Conservation (phyloP, 2,113 vertebrate genomes). For the Dicrurus megarhynchus region DNA sequence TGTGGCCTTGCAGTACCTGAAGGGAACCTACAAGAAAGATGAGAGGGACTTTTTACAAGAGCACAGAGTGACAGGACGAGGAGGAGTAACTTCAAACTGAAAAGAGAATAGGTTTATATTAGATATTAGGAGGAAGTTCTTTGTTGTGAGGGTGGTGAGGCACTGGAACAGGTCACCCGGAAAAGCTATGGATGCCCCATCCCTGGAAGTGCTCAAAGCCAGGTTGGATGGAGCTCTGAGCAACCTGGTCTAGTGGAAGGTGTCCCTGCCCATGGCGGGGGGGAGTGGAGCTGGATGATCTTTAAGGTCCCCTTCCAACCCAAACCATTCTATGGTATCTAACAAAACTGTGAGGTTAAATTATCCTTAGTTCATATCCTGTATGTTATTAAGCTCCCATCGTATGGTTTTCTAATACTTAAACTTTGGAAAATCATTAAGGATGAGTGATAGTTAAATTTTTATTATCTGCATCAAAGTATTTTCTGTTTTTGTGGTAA, state of each 20-base stretch:
- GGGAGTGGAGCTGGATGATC: background rate
- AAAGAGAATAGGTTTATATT: background rate
- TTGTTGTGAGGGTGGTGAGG: background rate
- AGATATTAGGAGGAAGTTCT: accelerated
- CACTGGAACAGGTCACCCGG: background rate
- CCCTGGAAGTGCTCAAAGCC: background rate
- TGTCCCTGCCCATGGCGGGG: background rate
- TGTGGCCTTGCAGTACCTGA: background rate
- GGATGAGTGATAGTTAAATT: constrained; percentile 2
- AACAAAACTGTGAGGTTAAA: background rate
- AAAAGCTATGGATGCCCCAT: background rate
- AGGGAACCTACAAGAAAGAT: background rate
- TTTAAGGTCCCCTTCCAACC: background rate
- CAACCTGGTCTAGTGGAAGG: background rate
- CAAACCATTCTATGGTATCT: background rate
- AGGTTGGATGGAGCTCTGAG: background rate
- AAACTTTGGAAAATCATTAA: background rate
- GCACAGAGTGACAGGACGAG: background rate
- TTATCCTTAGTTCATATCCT: background rate
- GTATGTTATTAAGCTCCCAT: background rate
- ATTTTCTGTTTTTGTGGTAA: background rate
- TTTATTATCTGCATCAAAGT: background rate
- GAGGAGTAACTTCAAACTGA: background rate
- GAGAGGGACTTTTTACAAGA: background rate
- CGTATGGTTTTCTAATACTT: background rate